Conservation (phyloP, 1,140 invertebrate species). For the Meloidogyne floridensis region DNA sequence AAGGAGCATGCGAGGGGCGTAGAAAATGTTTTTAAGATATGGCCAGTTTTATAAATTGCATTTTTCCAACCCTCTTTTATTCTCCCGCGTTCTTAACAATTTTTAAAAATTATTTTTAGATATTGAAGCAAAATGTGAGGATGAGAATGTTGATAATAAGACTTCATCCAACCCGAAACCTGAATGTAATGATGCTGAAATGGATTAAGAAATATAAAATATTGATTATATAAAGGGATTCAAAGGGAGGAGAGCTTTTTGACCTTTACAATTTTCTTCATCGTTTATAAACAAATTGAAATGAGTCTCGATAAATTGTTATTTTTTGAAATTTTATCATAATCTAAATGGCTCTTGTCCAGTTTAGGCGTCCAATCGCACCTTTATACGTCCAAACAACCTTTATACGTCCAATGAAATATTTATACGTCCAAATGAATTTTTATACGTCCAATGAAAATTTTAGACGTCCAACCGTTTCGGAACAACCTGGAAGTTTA, state of each 20-base stretch:
- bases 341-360: no score
- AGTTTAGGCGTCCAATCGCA: no score
- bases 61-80: no score
- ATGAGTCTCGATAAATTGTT: constrained; percentile 9
- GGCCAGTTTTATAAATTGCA: background rate
- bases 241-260: background rate
- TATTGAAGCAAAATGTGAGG: background rate
- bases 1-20: no score
- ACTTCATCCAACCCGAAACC: background rate
- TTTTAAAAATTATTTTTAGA: background rate
- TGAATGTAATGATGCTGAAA: background rate
- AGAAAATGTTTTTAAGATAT: no score
- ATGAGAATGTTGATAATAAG: background rate
- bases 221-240: background rate
- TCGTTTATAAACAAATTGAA: background rate
- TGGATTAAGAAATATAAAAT: background rate
- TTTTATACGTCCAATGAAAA: no score
- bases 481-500: no score
- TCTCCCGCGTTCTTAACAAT: background rate
- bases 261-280: background rate
- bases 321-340: background rate
- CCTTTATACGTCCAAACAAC: no score
- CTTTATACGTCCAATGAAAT: no score
- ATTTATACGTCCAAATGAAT: no score
- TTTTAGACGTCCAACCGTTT: no score